Conservation (phyloP, 2,113 vertebrate species). For the Caranx ignobilis region DNA sequence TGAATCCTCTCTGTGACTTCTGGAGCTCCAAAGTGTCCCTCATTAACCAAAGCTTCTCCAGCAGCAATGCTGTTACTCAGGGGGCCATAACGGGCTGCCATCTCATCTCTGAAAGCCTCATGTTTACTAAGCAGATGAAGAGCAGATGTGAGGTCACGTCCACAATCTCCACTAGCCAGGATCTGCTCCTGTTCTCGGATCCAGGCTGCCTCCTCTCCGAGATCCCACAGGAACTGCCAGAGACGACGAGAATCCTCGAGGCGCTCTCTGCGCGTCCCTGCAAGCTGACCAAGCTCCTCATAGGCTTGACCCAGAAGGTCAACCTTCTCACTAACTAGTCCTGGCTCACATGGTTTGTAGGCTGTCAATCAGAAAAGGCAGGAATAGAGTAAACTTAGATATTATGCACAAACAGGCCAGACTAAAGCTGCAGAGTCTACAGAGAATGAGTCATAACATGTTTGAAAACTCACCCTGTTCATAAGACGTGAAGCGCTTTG, state of each 20-base stretch:
- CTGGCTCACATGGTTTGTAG: conserved; percentile 92
- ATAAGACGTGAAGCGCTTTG: conserved; percentile 86
- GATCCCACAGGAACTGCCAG: conserved; percentile 94
- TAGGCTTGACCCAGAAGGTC: conserved; percentile 86
- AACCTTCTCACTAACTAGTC: conserved; percentile 88
- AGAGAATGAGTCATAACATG: neutral
- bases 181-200: conserved; percentile 94
- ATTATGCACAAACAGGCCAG: neutral
- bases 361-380: conserved; percentile 74
- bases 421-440: neutral
- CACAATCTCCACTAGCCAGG: conserved; percentile 88
- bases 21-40: conserved; percentile 87
- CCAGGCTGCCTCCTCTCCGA: conserved; percentile 93
- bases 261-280: conserved; percentile 79
- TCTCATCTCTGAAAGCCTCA: conserved; percentile 90
- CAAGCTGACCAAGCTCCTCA: conserved; percentile 87
- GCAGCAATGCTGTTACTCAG: conserved; percentile 88
- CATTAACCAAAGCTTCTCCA: conserved; percentile 86
- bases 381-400: conserved; percentile 10
- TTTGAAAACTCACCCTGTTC: conserved; percentile 84
- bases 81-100: conserved; percentile 91
- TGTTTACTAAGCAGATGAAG: conserved; percentile 92
- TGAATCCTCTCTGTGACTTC: conserved; percentile 84
- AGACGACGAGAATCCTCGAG: conserved; percentile 91
- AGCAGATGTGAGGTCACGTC: conserved; percentile 89